A percentile compares a stretch with the other conserved stretches of the same genome.
Conservation (phyloP, 2,888 invertebrate species). For the Atethmia centrago region DNA sequence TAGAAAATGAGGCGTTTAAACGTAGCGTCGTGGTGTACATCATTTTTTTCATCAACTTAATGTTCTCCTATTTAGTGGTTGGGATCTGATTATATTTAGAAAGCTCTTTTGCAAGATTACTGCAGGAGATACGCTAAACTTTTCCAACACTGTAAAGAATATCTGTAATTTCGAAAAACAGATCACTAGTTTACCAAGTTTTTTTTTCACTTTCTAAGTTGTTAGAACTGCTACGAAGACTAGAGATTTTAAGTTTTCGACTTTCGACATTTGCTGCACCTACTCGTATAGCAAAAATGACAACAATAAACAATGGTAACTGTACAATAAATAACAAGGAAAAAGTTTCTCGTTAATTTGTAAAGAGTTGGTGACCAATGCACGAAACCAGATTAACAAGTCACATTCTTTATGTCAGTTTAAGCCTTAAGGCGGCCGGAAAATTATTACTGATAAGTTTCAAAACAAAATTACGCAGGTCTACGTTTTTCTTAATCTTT, state of each 20-base stretch:
- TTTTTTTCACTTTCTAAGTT: not conserved
- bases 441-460: conserved; percentile 73
- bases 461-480: conserved; percentile 74
- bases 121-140: not conserved
- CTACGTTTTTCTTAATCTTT: conserved; percentile 72
- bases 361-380: conserved; percentile 48
- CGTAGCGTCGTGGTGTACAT: not conserved
- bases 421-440: conserved; percentile 49
- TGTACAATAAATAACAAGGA: conserved; percentile 24
- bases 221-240: not conserved
- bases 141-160: not conserved
- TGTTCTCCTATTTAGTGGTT: not conserved
- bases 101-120: not conserved
- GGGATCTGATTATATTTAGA: not conserved
- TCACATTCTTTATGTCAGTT: conserved; percentile 53
- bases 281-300: not conserved
- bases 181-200: not conserved
- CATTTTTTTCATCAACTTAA: conserved; percentile 37
- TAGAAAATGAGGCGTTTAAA: conserved; percentile 37
- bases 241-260: not conserved
- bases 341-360: conserved; percentile 29
- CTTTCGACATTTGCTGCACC: not conserved
- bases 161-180: not conserved
- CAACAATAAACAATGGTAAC: conserved; percentile 25
- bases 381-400: conserved; percentile 58